Base-by-base conservation (phyloP, 2,888 invertebrate genomes). In the Noctua comes region DNA sequence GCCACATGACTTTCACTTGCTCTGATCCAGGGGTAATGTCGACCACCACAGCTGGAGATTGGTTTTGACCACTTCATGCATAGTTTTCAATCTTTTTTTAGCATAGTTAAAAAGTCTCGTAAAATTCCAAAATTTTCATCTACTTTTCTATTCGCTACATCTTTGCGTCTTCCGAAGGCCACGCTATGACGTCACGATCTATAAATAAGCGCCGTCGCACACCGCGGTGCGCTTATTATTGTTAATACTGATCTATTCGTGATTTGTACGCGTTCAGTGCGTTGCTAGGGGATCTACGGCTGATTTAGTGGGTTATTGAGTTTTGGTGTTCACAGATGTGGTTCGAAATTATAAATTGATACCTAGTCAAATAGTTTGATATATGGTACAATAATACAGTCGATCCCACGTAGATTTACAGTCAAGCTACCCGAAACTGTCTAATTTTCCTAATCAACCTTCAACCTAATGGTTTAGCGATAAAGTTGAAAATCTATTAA, bases 181-280 rank as follows among this genome's bases (percentile, higher is more conserved):
- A n/a, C 24, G 27, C 36, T 0, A 2, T 81, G 82, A 85, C 85
- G 84, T 76, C 80, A 83, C 65, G 31, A 59, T 64, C 82, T 87
- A 87, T 84, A 84, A 80, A 87, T 87, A 87, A 75, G 31, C 71
- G 51, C n/a, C 79, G 81, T 77, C 82, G 82, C 76, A 79, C 74
- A 76, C 66, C 48, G 76, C 73, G n/a, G 74, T 73, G 40, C 64
- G 68, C 82, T 82, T 87, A 86, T 86, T 87, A 83, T 87, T 87
- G 75, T 79, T 81, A 78, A 78, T 83, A 78, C 74, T n/a, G n/a
- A 69, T 71, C 74, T 82, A 65, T 84, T 82, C 70, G 78, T 66
- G 76, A 86, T 79, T 83, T 69, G 76, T 82, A 68, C 73, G 43
- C 40, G 68, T 10, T 66, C n/a, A 7, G 43, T 43, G 18, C 36